Base-by-base conservation (phyloP, 2,113 vertebrate species). In the Ptilorrhoa leucosticta region DNA sequence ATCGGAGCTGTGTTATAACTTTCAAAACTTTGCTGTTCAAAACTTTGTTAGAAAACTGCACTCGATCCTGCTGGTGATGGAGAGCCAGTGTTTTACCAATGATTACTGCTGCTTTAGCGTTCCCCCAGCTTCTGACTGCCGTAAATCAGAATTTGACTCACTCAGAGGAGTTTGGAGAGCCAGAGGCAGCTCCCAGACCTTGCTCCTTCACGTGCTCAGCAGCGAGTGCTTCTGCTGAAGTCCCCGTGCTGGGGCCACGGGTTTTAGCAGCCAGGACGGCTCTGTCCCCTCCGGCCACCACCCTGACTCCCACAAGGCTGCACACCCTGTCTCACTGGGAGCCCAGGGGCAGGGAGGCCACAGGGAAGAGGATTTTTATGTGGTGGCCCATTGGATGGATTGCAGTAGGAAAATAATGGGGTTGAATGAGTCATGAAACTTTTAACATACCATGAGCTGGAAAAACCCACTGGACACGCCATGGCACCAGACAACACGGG, bases 401-500 rank as follows among this genome's bases (percentile, higher is more conserved):
- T 22, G 8, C 56, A 82, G 16, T 7, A 18, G 57, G 30, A 1
- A 23, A 42, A 54, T 42, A 56, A 4, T 0, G 5, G 20, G 22
- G 13, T 35, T 78, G 44, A 60, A 44, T 0, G 15, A 75, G 20
- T 58, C 9, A 10, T 9, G 42, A 23, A 24, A 37, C 24, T 60
- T 94, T 44, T 11, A 16, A 68, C 37, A 39, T 31, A 24, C 13
- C 17, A 2, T 6, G 20, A 54, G 60, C 37, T 89, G 73, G 77
- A 61, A 88, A 83, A 75, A 2, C 28, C 22, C 57, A 6, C 14
- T 24, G n/a, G 72, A 11, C 26, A 17, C 1, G 1, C 33, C 7
- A 0, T 2, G 13, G 42, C 57, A 76, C 28, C 1, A 0, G 6
- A 13, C 9, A 33, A 12, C 14, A 16, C 12, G 6, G 0, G 1